These are phyloP conservation scores for Rambutsinella grinnellia DNA, from an alignment of 2,888 invertebrate species.

Conservation along the genomic window DNA sequence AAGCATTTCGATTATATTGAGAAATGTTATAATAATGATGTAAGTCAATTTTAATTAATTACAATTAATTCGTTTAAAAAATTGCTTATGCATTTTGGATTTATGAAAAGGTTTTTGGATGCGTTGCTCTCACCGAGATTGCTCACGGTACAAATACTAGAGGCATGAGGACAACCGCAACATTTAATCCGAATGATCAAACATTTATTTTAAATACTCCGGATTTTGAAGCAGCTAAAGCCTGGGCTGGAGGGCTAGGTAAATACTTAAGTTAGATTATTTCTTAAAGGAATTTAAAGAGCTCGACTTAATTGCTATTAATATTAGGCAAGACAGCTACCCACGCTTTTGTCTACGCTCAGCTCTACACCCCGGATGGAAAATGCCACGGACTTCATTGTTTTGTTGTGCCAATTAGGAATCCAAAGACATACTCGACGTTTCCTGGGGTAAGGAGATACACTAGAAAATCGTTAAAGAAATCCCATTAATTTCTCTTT, in stretches of 20 bases:
- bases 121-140: conserved; percentile 80
- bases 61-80: not conserved
- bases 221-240: conserved; percentile 81
- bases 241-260: conserved; percentile 94
- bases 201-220: conserved; percentile 82
- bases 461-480: no score
- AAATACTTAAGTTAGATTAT: conserved; percentile 12
- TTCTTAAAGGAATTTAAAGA: no score
- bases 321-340: conserved; percentile 77
- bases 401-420: conserved; percentile 88
- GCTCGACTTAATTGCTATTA: not conserved
- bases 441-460: conserved; percentile 88
- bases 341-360: conserved; percentile 89
- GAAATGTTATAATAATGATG: conserved; percentile 67
- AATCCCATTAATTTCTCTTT: no score
- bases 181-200: conserved; percentile 79
- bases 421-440: conserved; percentile 81
- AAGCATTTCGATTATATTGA: conserved; percentile 67
- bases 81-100: not conserved
- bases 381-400: conserved; percentile 88
- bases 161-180: conserved; percentile 79
- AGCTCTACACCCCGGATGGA: conserved; percentile 84
- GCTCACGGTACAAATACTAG: conserved; percentile 92
- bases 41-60: conserved; percentile 51
- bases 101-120: conserved; percentile 52